A percentile compares a stretch with the other conserved stretches of the same genome.
phyloP scores from a whole-genome alignment of 2,797 vertebrate species.

The Oryzias dopingdopingensis region DNA sequence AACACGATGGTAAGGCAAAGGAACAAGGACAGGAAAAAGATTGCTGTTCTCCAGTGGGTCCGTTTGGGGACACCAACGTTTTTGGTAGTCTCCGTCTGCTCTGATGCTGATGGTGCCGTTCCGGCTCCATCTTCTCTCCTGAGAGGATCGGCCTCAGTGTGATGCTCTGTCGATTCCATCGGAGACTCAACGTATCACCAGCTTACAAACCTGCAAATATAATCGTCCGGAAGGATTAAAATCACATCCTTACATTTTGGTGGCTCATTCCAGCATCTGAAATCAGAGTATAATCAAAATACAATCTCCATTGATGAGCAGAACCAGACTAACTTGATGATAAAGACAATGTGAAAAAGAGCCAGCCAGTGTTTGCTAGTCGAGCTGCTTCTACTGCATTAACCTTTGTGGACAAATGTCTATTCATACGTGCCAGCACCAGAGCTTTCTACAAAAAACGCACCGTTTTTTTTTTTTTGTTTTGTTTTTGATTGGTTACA shows the following conservation, averaged over 20 bases:
- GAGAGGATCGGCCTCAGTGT: slow-evolving; percentile 85
- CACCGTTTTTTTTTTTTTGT: too few species aligned
- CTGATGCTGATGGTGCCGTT: slow-evolving; percentile 29
- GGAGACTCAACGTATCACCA: slow-evolving; percentile 53
- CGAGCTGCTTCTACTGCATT: slow-evolving; percentile 58
- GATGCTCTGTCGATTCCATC: slow-evolving; percentile 78
- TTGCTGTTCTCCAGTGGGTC: slow-evolving; percentile 83
- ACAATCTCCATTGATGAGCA: slow-evolving; percentile 9
- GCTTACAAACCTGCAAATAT: slow-evolving; percentile 17
- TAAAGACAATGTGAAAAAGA: slow-evolving; percentile 16
- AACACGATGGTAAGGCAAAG: slow-evolving; percentile 88
- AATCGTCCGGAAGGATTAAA: not conserved
- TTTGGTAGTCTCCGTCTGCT: slow-evolving; percentile 63
- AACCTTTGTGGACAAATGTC: slow-evolving; percentile 45
- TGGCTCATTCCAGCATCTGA: not conserved
- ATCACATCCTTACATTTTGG: not conserved
- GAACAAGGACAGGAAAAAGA: slow-evolving; percentile 89
- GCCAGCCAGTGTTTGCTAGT: slow-evolving; percentile 27
- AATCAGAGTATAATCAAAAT: not conserved
- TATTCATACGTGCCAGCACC: slow-evolving; percentile 54
- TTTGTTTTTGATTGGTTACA: too few species aligned
- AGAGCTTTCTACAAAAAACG: slow-evolving; percentile 47
- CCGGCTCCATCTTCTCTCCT: slow-evolving; percentile 75
- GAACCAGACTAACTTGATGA: slow-evolving; percentile 6
- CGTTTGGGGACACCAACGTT: slow-evolving; percentile 70